Evolutionary conservation across 2,113 vertebrate species (phyloP).

Genomic region (Oreocharis arfaki): DNA sequence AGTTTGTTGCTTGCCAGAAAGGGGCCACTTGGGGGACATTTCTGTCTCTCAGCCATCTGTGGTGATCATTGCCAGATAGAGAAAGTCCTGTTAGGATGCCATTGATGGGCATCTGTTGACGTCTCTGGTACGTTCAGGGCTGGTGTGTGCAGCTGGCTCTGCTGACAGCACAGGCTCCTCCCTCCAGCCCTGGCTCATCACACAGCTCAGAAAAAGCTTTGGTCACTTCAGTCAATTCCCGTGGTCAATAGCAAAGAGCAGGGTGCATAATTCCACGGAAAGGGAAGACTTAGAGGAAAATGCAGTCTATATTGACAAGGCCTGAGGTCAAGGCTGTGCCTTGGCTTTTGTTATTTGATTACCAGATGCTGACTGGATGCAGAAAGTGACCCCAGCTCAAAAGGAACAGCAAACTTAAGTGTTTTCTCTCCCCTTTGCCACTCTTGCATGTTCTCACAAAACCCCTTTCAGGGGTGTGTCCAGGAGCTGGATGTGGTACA

Average conservation of each 20-base stretch:
- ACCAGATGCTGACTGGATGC: background rate
- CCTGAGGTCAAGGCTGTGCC: background rate
- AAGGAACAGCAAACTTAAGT: background rate
- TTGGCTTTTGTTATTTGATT: background rate
- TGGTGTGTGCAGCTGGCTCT: slow-evolving; percentile 29
- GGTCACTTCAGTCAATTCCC: background rate
- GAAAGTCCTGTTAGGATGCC: background rate
- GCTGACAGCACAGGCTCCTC: background rate
- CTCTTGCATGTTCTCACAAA: background rate
- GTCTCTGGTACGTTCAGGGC: background rate
- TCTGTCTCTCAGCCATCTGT: slow-evolving; percentile 24
- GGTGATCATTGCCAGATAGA: slow-evolving; percentile 19
- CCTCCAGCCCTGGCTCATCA: background rate
- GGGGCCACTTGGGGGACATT: slow-evolving; percentile 18
- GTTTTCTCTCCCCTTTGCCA: background rate
- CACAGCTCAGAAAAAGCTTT: background rate
- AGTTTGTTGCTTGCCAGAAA: slow-evolving; percentile 4
- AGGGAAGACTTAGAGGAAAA: background rate
- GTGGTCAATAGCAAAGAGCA: background rate
- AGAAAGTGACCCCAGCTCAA: background rate
- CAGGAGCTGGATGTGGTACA: background rate
- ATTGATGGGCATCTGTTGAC: slow-evolving; percentile 36
- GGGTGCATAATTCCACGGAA: background rate
- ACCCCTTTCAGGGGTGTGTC: background rate
- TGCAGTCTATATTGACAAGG: background rate